Evolutionary conservation across 2,113 vertebrate genomes (phyloP).

Genomic region (Chionomys nivalis): DNA sequence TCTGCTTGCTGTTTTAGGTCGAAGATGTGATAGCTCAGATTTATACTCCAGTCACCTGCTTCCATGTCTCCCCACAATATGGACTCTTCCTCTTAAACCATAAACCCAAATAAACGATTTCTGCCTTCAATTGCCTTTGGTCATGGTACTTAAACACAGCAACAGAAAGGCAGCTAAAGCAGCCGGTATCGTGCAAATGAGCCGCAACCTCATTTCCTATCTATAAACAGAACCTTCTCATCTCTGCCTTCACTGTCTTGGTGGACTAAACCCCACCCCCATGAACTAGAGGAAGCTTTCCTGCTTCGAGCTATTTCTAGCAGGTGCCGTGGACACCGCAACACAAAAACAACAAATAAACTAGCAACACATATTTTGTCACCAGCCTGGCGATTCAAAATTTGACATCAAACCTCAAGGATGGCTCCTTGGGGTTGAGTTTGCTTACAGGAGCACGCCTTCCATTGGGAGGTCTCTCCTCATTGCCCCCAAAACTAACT

Average conservation of each 20-base stretch:
- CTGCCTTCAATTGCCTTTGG: not conserved
- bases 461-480: not conserved
- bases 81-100: not conserved
- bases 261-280: not conserved
- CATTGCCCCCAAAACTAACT: not conserved
- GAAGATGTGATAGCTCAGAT: not conserved
- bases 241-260: not conserved
- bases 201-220: not conserved
- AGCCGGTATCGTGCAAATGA: no score
- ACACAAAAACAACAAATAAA: not conserved
- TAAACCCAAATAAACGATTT: not conserved
- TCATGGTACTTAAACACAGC: not conserved
- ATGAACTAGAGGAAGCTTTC: not conserved
- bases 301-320: not conserved
- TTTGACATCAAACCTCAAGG: not conserved
- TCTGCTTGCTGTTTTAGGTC: not conserved
- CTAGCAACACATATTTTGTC: not conserved
- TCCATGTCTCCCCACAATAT: not conserved
- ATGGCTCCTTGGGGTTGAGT: no score
- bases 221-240: no score
- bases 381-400: fast-evolving
- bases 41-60: no score
- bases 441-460: no score
- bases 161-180: not conserved
- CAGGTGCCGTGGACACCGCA: not conserved